These are phyloP conservation scores for Clupea harengus DNA, from an alignment of 2,113 vertebrate species.

Conservation along the genomic window DNA sequence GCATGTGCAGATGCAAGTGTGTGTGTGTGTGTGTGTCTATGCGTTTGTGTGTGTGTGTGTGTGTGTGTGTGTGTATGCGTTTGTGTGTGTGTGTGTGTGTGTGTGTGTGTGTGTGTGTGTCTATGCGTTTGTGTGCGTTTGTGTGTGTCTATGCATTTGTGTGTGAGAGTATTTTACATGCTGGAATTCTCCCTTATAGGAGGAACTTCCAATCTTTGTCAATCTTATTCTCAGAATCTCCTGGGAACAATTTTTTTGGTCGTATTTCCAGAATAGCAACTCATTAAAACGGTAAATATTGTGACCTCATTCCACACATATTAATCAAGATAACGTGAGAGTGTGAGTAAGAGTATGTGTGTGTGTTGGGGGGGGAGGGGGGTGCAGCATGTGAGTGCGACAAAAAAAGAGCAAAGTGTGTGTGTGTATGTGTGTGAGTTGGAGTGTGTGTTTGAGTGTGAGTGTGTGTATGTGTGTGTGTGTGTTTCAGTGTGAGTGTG, in stretches of 20 bases:
- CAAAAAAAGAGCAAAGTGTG: slow-evolving; percentile 22
- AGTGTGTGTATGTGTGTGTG: not conserved
- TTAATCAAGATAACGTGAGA: slow-evolving; percentile 45
- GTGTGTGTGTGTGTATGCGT: slow-evolving; percentile 22
- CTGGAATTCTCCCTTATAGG: not conserved
- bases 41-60: slow-evolving; percentile 20
- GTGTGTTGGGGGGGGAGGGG: not conserved
- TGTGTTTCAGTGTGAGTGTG: not conserved
- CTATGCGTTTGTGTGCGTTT: not conserved
- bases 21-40: slow-evolving; percentile 15
- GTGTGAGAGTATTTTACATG: too few species aligned
- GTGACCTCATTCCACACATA: slow-evolving; percentile 63
- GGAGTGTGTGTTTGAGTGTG: not conserved
- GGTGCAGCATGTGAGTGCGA: not conserved
- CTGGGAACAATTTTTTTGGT: slow-evolving; percentile 39
- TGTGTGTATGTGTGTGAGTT: not conserved
- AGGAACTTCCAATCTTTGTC: not conserved
- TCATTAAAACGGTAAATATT: slow-evolving; percentile 72
- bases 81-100: slow-evolving; percentile 24
- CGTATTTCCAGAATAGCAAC: slow-evolving; percentile 75
- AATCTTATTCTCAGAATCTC: not conserved
- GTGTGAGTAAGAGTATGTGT: slow-evolving; percentile 26
- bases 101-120: slow-evolving; percentile 25
- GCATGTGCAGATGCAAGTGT: not conserved
- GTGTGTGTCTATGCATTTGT: not conserved